Percentiles rank a stretch among this genome's conserved stretches.
Evolutionary conservation across 2,113 vertebrate species (phyloP).

Genomic region (Otolemur garnettii): DNA sequence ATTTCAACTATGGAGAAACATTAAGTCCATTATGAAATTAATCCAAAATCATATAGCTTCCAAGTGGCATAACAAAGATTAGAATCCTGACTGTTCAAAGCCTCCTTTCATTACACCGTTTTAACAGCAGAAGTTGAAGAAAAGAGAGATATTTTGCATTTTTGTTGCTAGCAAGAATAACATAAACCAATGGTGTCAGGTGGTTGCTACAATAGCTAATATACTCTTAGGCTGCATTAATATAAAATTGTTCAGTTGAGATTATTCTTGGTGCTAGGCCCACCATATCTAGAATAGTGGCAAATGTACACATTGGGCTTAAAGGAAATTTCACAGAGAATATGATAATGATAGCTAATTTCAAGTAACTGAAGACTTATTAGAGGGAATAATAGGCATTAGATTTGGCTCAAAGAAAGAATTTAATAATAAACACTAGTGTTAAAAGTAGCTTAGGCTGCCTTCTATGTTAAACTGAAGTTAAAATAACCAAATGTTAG

Average conservation of each 20-base stretch:
- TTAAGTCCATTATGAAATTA: slow-evolving; percentile 33
- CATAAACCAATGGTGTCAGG: background rate
- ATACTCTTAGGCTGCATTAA: slow-evolving; percentile 12
- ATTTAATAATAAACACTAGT: background rate
- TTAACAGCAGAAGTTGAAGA: background rate
- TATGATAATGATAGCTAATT: background rate
- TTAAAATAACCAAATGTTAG: background rate
- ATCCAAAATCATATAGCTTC: slow-evolving; percentile 5
- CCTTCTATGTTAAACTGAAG: background rate
- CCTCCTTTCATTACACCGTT: background rate
- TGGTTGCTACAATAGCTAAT: background rate
- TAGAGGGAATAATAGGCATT: background rate
- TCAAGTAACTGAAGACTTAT: slow-evolving; percentile 10
- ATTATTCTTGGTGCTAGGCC: background rate
- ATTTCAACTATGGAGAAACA: slow-evolving; percentile 32
- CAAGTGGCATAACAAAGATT: background rate
- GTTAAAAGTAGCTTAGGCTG: background rate
- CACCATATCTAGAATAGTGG: background rate
- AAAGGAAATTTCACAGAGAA: slow-evolving; percentile 19
- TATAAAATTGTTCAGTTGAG: background rate
- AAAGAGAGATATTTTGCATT: background rate
- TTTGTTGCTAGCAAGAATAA: slow-evolving; percentile 27
- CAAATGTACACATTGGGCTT: background rate
- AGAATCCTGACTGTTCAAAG: background rate
- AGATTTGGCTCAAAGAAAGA: slow-evolving; percentile 34